These are phyloP conservation scores for Latrodectus geometricus DNA, from an alignment of 1,140 invertebrate species.

Conservation along the genomic window DNA sequence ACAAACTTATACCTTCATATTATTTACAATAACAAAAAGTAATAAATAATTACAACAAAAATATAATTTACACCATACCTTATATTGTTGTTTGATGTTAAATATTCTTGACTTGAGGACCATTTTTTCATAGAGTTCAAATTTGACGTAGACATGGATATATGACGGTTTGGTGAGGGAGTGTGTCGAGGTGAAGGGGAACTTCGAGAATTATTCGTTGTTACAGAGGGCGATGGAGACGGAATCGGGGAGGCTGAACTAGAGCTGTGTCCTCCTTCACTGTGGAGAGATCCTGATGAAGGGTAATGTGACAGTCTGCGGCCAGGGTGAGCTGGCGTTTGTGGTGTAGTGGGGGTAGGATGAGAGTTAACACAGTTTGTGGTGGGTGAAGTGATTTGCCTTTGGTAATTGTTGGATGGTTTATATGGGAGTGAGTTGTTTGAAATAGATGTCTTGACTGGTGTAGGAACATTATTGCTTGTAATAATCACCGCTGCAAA, in stretches of 20 bases:
- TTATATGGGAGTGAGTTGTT: constrained; percentile 27
- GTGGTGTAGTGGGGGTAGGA: constrained; percentile 30
- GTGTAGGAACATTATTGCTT: constrained; percentile 49
- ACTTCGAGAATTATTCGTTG: constrained; percentile 17
- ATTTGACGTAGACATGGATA: constrained; percentile 64
- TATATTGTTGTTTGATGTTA: constrained; percentile 40
- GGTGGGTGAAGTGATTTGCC: constrained; percentile 47
- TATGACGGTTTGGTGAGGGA: constrained; percentile 67
- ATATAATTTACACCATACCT: constrained; percentile 20
- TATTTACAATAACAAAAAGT: not conserved
- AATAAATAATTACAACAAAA: not conserved
- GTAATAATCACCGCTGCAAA: constrained; percentile 60
- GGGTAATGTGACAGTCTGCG: constrained; percentile 78
- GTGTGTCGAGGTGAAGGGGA: constrained; percentile 69
- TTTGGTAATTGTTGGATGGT: constrained; percentile 52
- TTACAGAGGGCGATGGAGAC: constrained; percentile 80
- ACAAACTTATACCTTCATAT: too few relatives aligned
- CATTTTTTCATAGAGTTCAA: constrained; percentile 77
- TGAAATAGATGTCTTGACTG: constrained; percentile 37
- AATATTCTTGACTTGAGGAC: constrained; percentile 67
- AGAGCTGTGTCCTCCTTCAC: constrained; percentile 83
- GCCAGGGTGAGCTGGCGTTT: constrained; percentile 70
- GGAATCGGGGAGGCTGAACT: constrained; percentile 83
- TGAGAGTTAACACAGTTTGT: constrained; percentile 46
- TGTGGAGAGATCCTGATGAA: constrained; percentile 85